Evolutionary conservation across 2,888 invertebrate genomes (phyloP).

Genomic region (Hyles lineata): DNA sequence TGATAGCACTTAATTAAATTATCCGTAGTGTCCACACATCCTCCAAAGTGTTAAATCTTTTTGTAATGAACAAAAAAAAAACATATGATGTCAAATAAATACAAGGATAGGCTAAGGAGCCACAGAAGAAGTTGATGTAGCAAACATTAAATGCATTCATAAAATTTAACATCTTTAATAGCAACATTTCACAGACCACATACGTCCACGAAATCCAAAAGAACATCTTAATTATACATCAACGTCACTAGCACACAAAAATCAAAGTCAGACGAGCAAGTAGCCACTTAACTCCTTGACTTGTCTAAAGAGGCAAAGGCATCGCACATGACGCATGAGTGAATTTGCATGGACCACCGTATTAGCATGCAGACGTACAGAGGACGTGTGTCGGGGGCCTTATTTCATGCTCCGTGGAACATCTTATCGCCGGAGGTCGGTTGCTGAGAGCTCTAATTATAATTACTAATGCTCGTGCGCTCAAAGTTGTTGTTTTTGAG

Average conservation of each 20-base stretch:
- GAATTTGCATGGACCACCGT: conserved; percentile 69
- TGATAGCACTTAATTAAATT: too few species aligned
- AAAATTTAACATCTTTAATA: not conserved
- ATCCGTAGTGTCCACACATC: too few species aligned
- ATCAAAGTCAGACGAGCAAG: conserved; percentile 52
- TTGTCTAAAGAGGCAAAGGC: conserved; percentile 54
- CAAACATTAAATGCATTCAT: not conserved
- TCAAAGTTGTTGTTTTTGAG: conserved; percentile 71
- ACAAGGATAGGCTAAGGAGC: too few species aligned
- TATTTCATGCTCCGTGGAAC: conserved; percentile 81
- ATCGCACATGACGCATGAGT: conserved; percentile 67
- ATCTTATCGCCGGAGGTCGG: conserved; percentile 81
- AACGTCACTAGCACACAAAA: conserved; percentile 37
- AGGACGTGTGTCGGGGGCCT: conserved; percentile 68
- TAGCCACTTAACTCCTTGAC: conserved; percentile 58
- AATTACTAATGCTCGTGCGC: conserved; percentile 79
- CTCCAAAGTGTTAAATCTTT: too few species aligned
- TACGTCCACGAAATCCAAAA: conserved; percentile 1
- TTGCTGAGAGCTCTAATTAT: conserved; percentile 70
- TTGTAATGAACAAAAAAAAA: too few species aligned
- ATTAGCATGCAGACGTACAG: conserved; percentile 51
- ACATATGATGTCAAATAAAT: too few species aligned
- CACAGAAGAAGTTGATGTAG: not conserved
- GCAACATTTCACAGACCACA: not conserved
- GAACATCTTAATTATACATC: conserved; percentile 29